Evolutionary conservation across 2,797 vertebrate genomes (phyloP), one percentile per base, ranked within the genome.

Genomic region (Rhinatrema bivittatum): DNA sequence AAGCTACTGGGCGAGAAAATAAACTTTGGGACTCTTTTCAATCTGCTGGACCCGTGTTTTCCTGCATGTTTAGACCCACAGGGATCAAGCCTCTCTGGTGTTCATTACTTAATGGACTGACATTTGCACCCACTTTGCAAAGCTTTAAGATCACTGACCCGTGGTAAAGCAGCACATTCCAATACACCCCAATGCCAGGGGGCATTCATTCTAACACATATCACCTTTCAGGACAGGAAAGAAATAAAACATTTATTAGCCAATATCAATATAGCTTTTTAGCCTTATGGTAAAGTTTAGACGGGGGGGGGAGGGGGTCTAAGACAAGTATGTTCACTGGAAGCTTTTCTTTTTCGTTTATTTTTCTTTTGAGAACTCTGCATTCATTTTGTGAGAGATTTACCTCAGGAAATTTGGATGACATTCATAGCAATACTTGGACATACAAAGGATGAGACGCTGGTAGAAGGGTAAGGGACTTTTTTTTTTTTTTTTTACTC

Each of bases 121-220:
- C 65, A 67, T 69, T 60, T 65, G 60, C 65, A 67, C 58, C 50
- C 52, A 57, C 53, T 67, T 67, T 18, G 50, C 58, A 61, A 59
- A 53, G 42, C 47, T 69, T 57, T 59, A 69, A 63, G 68, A 63
- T 69, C 60, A 51, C 22, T 73, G 68, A 73, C 70, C 68, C 68
- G 52, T 65, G 46, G 17, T 58, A 59, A 68, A 56, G 40, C 53
- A 60, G 46, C 35, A 50, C 65, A 73, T 73, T 69, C 68, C 67
- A 65, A 52, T 29, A 43, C 58, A 53, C 39, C 29, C 29, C 38
- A 38, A 47, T 50, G 50, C 63, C 59, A 72, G 48, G 61, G 54
- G 61, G 57, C 50, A 65, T 68, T 60, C 60, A 27, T 43, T 50
- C 45, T 57, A 56, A 61, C 54, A 52, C 47, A 19, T 51, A 61